Base-by-base conservation (phyloP, 2,888 invertebrate genomes). In the Tachina lurida region DNA sequence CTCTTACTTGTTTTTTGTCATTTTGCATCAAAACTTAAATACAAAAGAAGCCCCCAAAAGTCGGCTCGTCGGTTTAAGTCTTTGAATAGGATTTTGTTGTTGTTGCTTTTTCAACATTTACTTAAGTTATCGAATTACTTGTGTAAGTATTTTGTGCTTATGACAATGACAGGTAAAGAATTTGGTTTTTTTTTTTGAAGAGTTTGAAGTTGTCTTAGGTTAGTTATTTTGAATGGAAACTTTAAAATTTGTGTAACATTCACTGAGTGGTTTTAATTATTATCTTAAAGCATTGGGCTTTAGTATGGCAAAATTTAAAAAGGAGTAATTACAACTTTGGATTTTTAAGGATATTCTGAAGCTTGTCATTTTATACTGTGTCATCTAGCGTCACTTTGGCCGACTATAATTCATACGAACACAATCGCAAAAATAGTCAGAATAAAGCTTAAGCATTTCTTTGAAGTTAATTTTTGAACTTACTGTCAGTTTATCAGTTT, bases 21-120 rank as follows among this genome's bases (percentile, higher is more conserved):
- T 65, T 83, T 79, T 79, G 79, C 75, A 83, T 71, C 75, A 74
- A 83, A 31, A 49, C 22, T 82, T 85, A 58, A 68, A 31, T 47
- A 82, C 67, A 90, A 91, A 91, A 90, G 91, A 91, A 91, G 91
- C 91, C 91, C 91, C 91, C 83, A 86, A 91, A 91, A 91, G 91
- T 91, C 91, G 90, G 82, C 79, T 88, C 90, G 90, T 89, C 91
- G 91, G 89, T 89, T 91, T 91, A 90, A 91, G 89, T 90, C 91
- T 91, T 91, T 91, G 90, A 91, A 89, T 88, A 81, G 31, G 43
- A 84, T 77, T 87, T 83, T 87, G 52, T 47, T 73, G 31, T 31
- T 31, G 2, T 86, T 87, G 87, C 15, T 49, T 89, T 84, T 88
- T 89, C 85, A 87, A 88, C 88, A 88, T 88, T 88, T 88, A 88